phyloP scores from a whole-genome alignment of 2,888 invertebrate species.

The Andricus curvator region DNA sequence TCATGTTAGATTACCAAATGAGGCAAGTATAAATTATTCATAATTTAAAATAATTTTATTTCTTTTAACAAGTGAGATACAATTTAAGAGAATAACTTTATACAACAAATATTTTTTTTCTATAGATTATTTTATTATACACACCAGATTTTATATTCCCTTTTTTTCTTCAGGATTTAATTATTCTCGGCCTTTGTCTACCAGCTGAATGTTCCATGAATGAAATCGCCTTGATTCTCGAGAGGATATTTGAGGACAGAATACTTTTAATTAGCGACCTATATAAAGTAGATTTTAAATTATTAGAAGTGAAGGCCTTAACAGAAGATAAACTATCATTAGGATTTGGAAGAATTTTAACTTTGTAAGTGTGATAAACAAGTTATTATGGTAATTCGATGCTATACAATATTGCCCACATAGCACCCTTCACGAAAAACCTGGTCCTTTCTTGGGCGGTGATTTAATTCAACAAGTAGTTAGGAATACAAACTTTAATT shows the following conservation, averaged over 20 bases:
- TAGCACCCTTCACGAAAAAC: too few species aligned
- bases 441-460: too few species aligned
- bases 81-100: too few species aligned
- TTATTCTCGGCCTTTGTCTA: conserved; percentile 80
- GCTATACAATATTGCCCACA: background rate
- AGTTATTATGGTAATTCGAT: background rate
- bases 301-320: conserved; percentile 72
- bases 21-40: conserved; percentile 69
- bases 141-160: background rate
- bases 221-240: conserved; percentile 72
- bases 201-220: conserved; percentile 78
- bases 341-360: conserved; percentile 3
- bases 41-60: too few species aligned
- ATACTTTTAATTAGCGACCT: conserved; percentile 72
- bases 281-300: conserved; percentile 72
- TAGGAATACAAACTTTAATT: too few species aligned
- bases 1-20: conserved; percentile 74
- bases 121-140: conserved; percentile 1
- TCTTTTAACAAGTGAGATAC: too few species aligned
- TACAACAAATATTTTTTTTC: background rate
- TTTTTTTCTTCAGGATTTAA: conserved; percentile 74
- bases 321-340: conserved; percentile 58
- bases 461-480: too few species aligned
- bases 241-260: conserved; percentile 68
- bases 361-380: conserved; percentile 7